Percentiles rank a stretch among this genome's conserved stretches.
Evolutionary conservation across 2,888 invertebrate genomes (phyloP).

Genomic region (Halictus quadricinctus): DNA sequence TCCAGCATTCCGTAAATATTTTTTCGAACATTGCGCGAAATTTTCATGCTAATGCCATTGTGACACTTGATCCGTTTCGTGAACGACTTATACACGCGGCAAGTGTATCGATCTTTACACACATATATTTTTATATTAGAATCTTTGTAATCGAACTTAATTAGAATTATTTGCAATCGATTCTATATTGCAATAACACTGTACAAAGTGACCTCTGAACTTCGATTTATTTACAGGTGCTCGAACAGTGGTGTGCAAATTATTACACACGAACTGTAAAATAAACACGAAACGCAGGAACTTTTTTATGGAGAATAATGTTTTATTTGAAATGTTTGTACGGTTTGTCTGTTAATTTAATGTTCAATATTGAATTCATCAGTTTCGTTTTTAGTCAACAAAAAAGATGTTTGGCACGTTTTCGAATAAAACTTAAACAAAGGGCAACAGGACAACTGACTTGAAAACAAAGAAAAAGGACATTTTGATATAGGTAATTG

Average conservation of each 20-base stretch:
- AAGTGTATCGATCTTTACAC: constrained; percentile 13
- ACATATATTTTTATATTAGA: constrained; percentile 32
- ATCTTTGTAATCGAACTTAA: constrained; percentile 14
- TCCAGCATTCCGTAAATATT: constrained; percentile 7
- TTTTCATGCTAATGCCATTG: not conserved
- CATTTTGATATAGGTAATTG: not conserved
- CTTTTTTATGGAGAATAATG: not conserved
- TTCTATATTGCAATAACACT: constrained; percentile 15
- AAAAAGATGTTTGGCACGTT: not conserved
- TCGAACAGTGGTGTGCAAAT: constrained; percentile 1
- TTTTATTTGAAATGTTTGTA: not conserved
- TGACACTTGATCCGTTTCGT: constrained; percentile 9
- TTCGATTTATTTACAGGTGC: not conserved
- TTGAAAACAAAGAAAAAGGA: not conserved
- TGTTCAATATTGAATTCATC: not conserved
- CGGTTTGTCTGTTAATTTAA: not conserved
- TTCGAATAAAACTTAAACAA: not conserved
- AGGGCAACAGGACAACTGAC: not conserved
- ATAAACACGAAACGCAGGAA: not conserved
- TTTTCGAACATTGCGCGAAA: constrained; percentile 4
- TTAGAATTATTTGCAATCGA: constrained; percentile 9
- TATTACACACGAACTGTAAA: not conserved
- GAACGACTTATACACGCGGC: not conserved
- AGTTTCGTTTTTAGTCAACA: not conserved
- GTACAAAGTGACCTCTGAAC: not conserved